phyloP scores from a whole-genome alignment of 2,113 vertebrate genomes.

The Calidris pugnax region DNA sequence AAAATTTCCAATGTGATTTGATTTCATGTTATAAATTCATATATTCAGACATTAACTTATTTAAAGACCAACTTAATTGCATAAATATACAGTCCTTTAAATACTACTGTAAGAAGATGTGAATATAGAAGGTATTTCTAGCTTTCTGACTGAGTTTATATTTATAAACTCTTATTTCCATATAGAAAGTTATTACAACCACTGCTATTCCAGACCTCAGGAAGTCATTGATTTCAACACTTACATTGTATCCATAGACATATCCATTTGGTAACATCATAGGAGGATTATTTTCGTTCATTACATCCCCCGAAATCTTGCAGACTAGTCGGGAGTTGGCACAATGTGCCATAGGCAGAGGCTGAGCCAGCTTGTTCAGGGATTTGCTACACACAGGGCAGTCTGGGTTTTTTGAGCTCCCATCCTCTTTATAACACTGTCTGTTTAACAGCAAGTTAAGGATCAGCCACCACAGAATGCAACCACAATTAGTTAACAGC shows the following conservation, averaged over 20 bases:
- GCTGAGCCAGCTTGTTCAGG: constrained; percentile 96
- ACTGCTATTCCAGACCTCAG: not conserved
- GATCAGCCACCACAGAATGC: not conserved
- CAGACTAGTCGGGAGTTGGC: constrained; percentile 98
- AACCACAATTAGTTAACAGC: not conserved
- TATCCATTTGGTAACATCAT: constrained; percentile 99
- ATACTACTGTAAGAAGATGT: not conserved
- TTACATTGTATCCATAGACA: constrained; percentile 98
- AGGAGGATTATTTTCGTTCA: constrained; percentile 99
- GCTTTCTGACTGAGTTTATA: not conserved
- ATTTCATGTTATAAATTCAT: not conserved
- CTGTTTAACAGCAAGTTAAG: constrained; percentile 78
- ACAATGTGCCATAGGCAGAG: constrained; percentile 97
- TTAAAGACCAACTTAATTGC: not conserved
- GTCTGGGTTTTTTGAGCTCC: constrained; percentile 96
- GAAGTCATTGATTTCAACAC: constrained; percentile 21
- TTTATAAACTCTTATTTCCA: not conserved
- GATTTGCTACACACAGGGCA: constrained; percentile 99
- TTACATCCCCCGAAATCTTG: constrained; percentile 98
- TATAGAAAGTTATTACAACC: not conserved
- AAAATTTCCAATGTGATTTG: not conserved
- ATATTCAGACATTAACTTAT: not conserved
- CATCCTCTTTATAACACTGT: constrained; percentile 99
- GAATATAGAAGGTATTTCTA: not conserved
- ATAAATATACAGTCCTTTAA: not conserved